phyloP scores from a whole-genome alignment of 1,140 invertebrate genomes.

The Drosophila mayri region DNA sequence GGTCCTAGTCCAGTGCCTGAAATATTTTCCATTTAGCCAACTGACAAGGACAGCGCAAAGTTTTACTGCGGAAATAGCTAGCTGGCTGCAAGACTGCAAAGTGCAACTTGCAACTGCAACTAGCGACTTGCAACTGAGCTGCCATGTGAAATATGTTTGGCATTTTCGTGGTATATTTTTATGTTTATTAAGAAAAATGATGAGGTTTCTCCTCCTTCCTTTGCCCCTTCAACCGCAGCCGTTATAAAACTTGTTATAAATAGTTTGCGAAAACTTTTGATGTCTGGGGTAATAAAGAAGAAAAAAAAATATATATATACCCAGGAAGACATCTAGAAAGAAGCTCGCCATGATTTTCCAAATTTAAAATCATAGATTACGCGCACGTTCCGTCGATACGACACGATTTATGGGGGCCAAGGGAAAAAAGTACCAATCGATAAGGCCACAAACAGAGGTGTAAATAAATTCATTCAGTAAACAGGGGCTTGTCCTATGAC shows the following conservation, averaged over 20 bases:
- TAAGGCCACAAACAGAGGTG: conserved; percentile 5
- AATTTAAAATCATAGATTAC: conserved; percentile 3
- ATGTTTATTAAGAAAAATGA: conserved; percentile 59
- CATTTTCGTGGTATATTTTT: conserved; percentile 44
- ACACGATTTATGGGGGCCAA: conserved; percentile 2
- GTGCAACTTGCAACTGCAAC: conserved; percentile 16
- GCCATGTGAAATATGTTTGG: conserved; percentile 54
- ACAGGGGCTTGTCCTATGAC: conserved; percentile 11
- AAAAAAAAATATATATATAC: neutral
- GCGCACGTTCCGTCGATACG: neutral
- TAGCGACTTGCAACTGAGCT: conserved; percentile 11
- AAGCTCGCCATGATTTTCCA: neutral
- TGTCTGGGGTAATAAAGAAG: neutral
- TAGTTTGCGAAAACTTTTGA: conserved; percentile 19
- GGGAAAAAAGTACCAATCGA: conserved; percentile 2
- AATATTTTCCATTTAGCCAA: conserved; percentile 48
- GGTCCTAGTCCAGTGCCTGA: conserved; percentile 20
- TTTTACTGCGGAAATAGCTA: conserved; percentile 48
- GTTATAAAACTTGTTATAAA: conserved; percentile 37
- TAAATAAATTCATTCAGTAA: conserved; percentile 43
- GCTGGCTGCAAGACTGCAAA: conserved; percentile 17
- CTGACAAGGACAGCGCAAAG: conserved; percentile 47
- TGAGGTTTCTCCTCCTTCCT: conserved; percentile 7
- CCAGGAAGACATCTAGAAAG: neutral
- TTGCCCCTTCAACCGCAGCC: neutral